Conservation (phyloP, 1,140 invertebrate genomes). For the Vollenhovia emeryi region DNA sequence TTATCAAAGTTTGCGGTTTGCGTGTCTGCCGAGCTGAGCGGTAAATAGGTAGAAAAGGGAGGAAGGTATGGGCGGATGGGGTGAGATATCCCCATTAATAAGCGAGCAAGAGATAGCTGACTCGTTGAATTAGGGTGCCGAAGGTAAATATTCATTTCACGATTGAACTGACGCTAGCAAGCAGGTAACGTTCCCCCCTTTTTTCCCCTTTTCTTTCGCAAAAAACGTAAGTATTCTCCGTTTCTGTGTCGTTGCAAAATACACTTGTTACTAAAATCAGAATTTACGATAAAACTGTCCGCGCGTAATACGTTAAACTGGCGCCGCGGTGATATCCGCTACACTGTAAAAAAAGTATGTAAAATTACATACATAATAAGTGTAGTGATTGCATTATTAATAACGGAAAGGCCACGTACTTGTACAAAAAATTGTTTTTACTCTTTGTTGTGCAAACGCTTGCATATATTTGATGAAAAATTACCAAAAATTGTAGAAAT, state of each 20-base stretch:
- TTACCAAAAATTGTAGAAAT: too few species aligned
- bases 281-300: conserved; percentile 6
- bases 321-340: not conserved
- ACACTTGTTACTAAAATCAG: not conserved
- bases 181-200: not conserved
- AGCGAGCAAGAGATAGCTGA: conserved; percentile 80
- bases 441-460: too few species aligned
- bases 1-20: conserved; percentile 86
- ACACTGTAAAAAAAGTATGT: too few species aligned
- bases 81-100: conserved; percentile 84
- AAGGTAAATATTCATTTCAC: conserved; percentile 85
- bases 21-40: conserved; percentile 78
- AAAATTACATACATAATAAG: too few species aligned
- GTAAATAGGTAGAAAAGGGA: conserved; percentile 59
- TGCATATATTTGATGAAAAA: too few species aligned
- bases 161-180: conserved; percentile 64
- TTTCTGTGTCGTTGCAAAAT: not conserved
- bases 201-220: not conserved
- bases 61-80: conserved; percentile 63
- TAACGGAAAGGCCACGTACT: too few species aligned
- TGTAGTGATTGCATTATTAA: too few species aligned
- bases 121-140: conserved; percentile 78
- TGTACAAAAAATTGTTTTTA: too few species aligned
- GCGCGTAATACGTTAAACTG: conserved; percentile 17
- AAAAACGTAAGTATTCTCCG: not conserved